These are phyloP conservation scores for Hormaphis cornu DNA, from an alignment of 1,140 invertebrate genomes.

Conservation along the genomic window DNA sequence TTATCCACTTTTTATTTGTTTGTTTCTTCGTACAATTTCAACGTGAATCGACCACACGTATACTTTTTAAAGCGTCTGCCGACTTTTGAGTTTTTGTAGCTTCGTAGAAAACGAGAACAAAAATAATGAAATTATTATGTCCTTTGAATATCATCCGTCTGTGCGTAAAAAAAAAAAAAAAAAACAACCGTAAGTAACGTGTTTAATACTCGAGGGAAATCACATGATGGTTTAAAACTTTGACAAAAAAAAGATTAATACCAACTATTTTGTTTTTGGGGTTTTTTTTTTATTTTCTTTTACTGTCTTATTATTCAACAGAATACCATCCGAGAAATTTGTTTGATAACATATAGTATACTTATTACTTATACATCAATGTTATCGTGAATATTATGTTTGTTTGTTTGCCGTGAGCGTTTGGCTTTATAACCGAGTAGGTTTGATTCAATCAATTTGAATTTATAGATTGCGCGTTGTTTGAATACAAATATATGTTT, in stretches of 20 bases:
- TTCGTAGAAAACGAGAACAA: neutral
- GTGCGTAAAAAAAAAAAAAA: neutral
- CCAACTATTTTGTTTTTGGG: neutral
- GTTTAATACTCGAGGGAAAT: constrained; percentile 19
- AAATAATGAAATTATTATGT: constrained; percentile 25
- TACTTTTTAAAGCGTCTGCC: neutral
- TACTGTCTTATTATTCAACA: no score
- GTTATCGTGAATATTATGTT: neutral
- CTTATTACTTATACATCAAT: neutral
- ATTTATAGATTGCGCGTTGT: no score
- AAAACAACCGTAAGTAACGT: constrained; percentile 17
- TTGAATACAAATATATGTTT: no score
- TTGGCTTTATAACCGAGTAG: neutral
- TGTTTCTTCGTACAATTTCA: neutral
- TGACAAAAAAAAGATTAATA: constrained; percentile 12
- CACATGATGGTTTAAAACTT: constrained; percentile 29
- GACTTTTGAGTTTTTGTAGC: neutral
- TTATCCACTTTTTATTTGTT: neutral
- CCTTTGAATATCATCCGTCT: constrained; percentile 25
- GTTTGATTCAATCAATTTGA: neutral
- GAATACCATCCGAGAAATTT: no score
- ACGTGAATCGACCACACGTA: neutral
- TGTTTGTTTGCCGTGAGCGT: neutral
- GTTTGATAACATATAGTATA: neutral
- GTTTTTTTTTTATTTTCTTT: neutral